A percentile compares a stretch with the other conserved stretches of the same genome.
These are phyloP conservation scores for Ctenopoma kingsleyae DNA, from an alignment of 2,797 vertebrate species.

Conservation along the genomic window DNA sequence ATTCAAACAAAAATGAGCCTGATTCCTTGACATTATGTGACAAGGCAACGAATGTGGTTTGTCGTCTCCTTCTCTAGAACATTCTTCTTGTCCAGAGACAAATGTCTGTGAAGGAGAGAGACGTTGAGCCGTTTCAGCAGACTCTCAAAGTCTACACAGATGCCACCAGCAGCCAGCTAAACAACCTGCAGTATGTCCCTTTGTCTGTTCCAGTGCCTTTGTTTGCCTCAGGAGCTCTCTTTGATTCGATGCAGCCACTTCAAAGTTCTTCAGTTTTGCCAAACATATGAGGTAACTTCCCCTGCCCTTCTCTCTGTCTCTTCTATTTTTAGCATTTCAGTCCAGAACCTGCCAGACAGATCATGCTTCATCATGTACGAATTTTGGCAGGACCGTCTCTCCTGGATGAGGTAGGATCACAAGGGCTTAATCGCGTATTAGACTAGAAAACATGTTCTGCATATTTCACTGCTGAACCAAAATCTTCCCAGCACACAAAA, in stretches of 20 bases:
- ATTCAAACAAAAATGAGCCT: neutral
- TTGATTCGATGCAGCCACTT: slow-evolving; percentile 34
- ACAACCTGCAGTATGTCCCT: slow-evolving; percentile 89
- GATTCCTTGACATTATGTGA: neutral
- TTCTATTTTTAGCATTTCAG: slow-evolving; percentile 83
- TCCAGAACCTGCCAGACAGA: slow-evolving; percentile 88
- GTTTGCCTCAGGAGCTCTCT: slow-evolving; percentile 12
- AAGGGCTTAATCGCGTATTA: slow-evolving; percentile 7
- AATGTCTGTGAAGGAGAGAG: slow-evolving; percentile 88
- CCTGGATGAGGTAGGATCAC: slow-evolving; percentile 83
- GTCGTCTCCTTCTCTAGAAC: slow-evolving; percentile 80
- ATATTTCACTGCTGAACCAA: slow-evolving; percentile 8
- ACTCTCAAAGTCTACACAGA: slow-evolving; percentile 90
- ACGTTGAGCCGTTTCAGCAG: slow-evolving; percentile 87
- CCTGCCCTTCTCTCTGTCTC: neutral
- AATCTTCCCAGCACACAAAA: slow-evolving; percentile 3
- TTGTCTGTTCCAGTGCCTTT: slow-evolving; percentile 28
- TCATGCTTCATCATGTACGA: slow-evolving; percentile 87
- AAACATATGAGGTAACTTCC: slow-evolving; percentile 27
- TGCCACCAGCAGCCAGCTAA: slow-evolving; percentile 86
- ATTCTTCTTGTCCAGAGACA: slow-evolving; percentile 93
- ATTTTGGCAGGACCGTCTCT: slow-evolving; percentile 86
- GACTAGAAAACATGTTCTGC: slow-evolving; percentile 5
- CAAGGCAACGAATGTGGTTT: neutral
- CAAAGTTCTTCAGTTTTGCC: slow-evolving; percentile 29